A percentile compares a stretch with the other conserved stretches of the same genome.
These are phyloP conservation scores for Andinoacara biseriatus DNA, from an alignment of 2,113 vertebrate species.

Conservation along the genomic window DNA sequence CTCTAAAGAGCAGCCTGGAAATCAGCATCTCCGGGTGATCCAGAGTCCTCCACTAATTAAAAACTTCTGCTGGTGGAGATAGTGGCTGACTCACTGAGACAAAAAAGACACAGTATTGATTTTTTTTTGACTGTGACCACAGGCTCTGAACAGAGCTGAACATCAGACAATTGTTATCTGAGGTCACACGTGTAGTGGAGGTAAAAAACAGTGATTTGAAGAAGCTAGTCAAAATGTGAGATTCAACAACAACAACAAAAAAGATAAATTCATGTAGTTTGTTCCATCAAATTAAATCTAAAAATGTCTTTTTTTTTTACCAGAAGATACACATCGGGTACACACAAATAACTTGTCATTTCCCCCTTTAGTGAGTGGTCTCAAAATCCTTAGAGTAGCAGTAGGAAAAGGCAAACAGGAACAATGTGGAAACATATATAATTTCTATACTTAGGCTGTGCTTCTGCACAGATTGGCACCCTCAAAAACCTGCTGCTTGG, in stretches of 20 bases:
- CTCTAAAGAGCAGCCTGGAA: not conserved
- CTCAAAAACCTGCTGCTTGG: conserved; percentile 53
- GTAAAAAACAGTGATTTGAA: not conserved
- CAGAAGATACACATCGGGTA: not conserved
- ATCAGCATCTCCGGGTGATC: conserved; percentile 1
- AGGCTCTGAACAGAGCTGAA: conserved; percentile 25
- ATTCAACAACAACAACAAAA: not conserved
- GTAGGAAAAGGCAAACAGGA: not conserved
- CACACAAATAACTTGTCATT: not conserved
- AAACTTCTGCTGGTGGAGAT: conserved; percentile 45
- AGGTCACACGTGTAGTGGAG: conserved; percentile 43
- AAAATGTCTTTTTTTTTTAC: not conserved
- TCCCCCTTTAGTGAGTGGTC: rapidly evolving
- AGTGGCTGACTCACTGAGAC: conserved; percentile 19
- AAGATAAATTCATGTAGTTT: not conserved
- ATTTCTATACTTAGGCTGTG: not conserved
- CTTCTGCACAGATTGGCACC: conserved; percentile 10
- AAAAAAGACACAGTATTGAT: conserved; percentile 58
- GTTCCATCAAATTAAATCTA: not conserved
- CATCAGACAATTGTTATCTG: conserved; percentile 56
- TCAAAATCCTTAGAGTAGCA: not conserved
- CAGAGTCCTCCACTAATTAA: conserved; percentile 24
- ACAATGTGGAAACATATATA: not conserved
- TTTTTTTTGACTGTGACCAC: conserved; percentile 46
- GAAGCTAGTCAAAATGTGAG: not conserved